Conservation (phyloP, 2,797 vertebrate genomes). For the Coilia nasus region DNA sequence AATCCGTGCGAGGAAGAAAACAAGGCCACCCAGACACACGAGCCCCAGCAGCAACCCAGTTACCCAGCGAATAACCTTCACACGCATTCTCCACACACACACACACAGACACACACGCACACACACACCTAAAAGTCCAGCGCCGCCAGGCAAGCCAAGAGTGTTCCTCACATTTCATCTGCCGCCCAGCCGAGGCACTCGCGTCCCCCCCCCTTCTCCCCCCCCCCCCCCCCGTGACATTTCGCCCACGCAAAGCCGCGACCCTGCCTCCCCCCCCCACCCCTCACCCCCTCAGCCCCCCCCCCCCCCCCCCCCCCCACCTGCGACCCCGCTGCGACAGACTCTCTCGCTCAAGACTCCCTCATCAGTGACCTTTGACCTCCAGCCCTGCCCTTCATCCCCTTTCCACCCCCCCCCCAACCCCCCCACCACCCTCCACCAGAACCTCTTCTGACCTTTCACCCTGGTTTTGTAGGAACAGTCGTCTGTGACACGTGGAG, state of each 20-base stretch:
- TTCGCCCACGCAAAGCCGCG: not conserved
- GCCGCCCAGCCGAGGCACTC: not conserved
- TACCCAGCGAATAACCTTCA: slow-evolving; percentile 10
- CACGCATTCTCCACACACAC: not conserved
- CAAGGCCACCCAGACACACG: slow-evolving; percentile 24
- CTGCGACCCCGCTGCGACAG: slow-evolving; percentile 31
- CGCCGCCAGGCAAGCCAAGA: not conserved
- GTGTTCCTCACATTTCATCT: slow-evolving; percentile 21
- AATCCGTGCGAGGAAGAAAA: not conserved
- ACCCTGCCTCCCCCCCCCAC: not conserved
- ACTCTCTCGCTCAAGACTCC: slow-evolving; percentile 33
- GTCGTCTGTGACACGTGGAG: slow-evolving; percentile 47
- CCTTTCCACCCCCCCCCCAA: too few relatives aligned
- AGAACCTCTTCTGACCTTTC: slow-evolving; percentile 46
- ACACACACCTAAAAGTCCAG: not conserved
- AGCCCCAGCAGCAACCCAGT: slow-evolving; percentile 15
- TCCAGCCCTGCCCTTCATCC: slow-evolving; percentile 36
- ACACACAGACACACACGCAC: too few relatives aligned
- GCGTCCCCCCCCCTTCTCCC: not conserved
- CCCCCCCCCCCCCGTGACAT: not conserved
- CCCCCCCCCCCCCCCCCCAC: too few relatives aligned
- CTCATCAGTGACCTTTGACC: slow-evolving; percentile 48
- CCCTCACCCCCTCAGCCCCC: too few relatives aligned
- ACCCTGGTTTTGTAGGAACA: slow-evolving; percentile 61
- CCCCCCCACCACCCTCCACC: too few relatives aligned